phyloP scores from a whole-genome alignment of 2,113 vertebrate species.

The Isichthys henryi region DNA sequence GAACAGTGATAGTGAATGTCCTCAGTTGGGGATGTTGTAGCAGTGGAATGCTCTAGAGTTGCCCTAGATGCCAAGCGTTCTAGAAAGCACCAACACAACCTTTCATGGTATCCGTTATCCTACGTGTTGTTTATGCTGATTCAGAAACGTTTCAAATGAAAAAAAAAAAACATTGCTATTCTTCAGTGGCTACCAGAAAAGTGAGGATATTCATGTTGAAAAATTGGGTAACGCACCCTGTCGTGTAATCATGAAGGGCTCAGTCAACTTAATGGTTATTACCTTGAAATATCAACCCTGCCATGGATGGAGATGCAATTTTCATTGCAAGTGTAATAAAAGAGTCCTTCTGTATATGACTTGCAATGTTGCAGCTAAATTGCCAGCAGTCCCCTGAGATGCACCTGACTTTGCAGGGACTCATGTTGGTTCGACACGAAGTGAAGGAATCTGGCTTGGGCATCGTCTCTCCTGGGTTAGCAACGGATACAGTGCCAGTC shows the following conservation, averaged over 20 bases:
- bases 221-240: not conserved
- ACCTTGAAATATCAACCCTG: not conserved
- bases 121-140: not conserved
- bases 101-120: not conserved
- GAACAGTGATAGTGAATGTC: not conserved
- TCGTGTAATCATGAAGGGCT: not conserved
- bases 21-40: not conserved
- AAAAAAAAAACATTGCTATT: not conserved
- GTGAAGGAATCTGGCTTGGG: not conserved
- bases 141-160: not conserved
- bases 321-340: not conserved
- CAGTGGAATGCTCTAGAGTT: not conserved
- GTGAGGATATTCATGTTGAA: not conserved
- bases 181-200: not conserved
- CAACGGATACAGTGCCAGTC: not conserved
- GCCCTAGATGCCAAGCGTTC: not conserved
- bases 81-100: not conserved
- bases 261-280: not conserved
- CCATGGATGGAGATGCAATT: not conserved
- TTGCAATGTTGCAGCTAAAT: not conserved
- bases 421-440: not conserved
- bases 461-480: not conserved
- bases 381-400: not conserved
- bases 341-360: not conserved
- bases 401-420: not conserved